phyloP scores from a whole-genome alignment of 2,113 vertebrate species.

The Coreoperca whiteheadi region DNA sequence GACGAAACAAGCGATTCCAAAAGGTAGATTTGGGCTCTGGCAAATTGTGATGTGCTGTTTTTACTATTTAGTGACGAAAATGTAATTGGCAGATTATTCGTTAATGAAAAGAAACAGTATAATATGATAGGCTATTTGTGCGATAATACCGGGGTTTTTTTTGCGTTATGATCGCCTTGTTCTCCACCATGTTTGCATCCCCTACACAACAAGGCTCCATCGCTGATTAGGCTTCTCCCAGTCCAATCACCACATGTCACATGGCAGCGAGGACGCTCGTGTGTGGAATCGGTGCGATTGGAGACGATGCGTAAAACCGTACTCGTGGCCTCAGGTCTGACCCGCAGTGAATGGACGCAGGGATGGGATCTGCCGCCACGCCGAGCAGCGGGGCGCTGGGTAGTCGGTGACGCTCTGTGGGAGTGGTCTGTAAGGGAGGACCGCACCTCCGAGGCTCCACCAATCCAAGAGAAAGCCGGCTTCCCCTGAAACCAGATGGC shows the following conservation, averaged over 20 bases:
- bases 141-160: no score
- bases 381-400: neutral
- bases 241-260: neutral
- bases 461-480: constrained; percentile 81
- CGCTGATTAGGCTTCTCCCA: no score
- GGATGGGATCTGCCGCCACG: rapidly evolving
- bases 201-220: neutral
- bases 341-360: neutral
- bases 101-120: neutral
- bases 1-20: neutral
- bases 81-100: neutral
- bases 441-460: constrained; percentile 82
- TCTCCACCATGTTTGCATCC: no score
- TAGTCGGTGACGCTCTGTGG: constrained; percentile 50
- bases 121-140: neutral
- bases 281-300: no score
- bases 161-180: neutral
- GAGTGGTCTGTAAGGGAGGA: constrained; percentile 59
- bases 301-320: neutral
- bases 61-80: neutral
- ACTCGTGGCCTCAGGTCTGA: neutral
- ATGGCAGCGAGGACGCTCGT: neutral
- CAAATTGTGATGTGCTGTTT: neutral
- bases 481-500: constrained; percentile 67
- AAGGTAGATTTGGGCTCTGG: neutral